Percentiles rank a stretch among this genome's conserved stretches.
Conservation (phyloP, 2,797 vertebrate genomes). For the Percopsis omiscomaycus region DNA sequence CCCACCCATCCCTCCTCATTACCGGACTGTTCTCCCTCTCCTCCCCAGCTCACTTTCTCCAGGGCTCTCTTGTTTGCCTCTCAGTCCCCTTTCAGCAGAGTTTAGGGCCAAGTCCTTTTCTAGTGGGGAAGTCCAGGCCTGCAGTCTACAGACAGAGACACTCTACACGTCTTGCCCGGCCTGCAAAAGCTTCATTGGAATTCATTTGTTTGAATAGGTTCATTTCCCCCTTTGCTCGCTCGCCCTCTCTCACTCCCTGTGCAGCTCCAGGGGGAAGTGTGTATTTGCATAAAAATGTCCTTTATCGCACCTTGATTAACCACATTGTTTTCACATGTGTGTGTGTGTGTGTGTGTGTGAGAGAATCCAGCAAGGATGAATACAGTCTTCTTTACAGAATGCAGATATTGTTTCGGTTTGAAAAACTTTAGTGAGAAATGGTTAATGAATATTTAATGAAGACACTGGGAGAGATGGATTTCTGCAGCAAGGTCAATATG, state of each 20-base stretch:
- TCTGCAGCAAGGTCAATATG: too few species aligned
- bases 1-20: slow-evolving; percentile 57
- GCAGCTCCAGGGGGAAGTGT: slow-evolving; percentile 22
- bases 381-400: neutral
- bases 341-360: neutral
- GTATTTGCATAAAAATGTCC: slow-evolving; percentile 59
- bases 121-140: slow-evolving; percentile 43
- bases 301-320: slow-evolving; percentile 52
- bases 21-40: slow-evolving; percentile 56
- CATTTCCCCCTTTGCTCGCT: slow-evolving; percentile 29
- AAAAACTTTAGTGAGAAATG: too few species aligned
- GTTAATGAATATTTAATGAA: too few species aligned
- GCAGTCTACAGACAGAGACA: slow-evolving; percentile 7
- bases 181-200: slow-evolving; percentile 60
- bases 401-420: neutral
- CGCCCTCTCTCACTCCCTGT: slow-evolving; percentile 15
- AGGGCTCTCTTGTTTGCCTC: slow-evolving; percentile 64
- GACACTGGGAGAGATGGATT: too few species aligned
- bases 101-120: slow-evolving; percentile 50
- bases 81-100: slow-evolving; percentile 50
- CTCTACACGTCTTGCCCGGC: slow-evolving; percentile 41
- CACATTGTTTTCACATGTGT: slow-evolving; percentile 29
- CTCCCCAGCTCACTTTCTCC: slow-evolving; percentile 61
- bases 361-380: neutral
- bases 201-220: slow-evolving; percentile 68